Percentiles rank a stretch among this genome's conserved stretches.
These are phyloP conservation scores for Aldrovandia affinis DNA, from an alignment of 2,797 vertebrate genomes.

Conservation along the genomic window DNA sequence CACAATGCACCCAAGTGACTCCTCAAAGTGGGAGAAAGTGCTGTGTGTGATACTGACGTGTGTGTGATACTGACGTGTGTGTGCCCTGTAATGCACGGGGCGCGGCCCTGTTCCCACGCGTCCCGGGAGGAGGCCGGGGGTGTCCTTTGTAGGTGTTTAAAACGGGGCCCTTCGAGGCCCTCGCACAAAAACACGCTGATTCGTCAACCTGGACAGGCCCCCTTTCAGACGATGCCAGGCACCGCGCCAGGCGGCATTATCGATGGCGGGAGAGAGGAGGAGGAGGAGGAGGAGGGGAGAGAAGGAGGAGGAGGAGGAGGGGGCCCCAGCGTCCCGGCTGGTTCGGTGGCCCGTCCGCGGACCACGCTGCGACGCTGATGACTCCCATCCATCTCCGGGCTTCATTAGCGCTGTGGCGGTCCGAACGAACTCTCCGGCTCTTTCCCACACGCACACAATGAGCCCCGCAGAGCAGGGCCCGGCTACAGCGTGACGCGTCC, in stretches of 20 bases:
- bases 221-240: constrained; percentile 36
- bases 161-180: background rate
- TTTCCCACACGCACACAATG: background rate
- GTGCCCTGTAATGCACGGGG: background rate
- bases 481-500: too few species aligned
- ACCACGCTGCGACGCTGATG: constrained; percentile 35
- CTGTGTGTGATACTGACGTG: too few species aligned
- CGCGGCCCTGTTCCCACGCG: background rate
- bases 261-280: background rate
- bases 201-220: constrained; percentile 44
- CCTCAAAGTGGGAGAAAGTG: too few species aligned
- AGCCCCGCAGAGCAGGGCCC: background rate
- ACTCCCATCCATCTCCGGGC: constrained; percentile 39
- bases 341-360: background rate
- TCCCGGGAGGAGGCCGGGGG: background rate
- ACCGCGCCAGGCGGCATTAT: constrained; percentile 5
- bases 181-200: constrained; percentile 26
- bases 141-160: background rate
- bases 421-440: background rate
- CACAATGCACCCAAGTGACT: too few species aligned
- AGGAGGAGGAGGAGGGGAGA: too few species aligned
- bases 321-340: background rate
- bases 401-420: constrained; percentile 18
- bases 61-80: too few species aligned
- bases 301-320: too few species aligned